Evolutionary conservation across 2,888 invertebrate genomes (phyloP), one percentile per base, ranked within the genome.

Genomic region (Trachelus tabidus): DNA sequence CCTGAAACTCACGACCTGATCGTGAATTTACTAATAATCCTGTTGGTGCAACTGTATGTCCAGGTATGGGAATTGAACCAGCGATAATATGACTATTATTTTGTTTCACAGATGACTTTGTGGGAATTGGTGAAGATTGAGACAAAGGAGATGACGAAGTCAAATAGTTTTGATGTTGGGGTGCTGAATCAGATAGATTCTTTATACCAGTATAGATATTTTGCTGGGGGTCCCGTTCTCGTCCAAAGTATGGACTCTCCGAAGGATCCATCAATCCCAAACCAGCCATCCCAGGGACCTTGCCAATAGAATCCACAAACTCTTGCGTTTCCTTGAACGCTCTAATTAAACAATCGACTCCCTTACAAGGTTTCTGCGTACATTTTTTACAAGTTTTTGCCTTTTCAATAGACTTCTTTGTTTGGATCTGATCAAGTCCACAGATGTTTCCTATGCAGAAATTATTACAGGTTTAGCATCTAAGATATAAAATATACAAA

Each of bases 161-260:
- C 31, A 30, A 12, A 33, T 33, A 12, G 12, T 30, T 33, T 33
- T 69, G 71, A 40, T 40, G 23, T 40, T 40, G 40, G 6, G 23
- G 23, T 40, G 4, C 23, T 1, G 23, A 15, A 40, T 40, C 40
- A 6, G 23, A 40, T 40, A 40, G 40, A 23, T 40, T 40, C 9
- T 40, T 40, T 40, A 1, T 9, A 9, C 15, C 23, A 23, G 40
- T 15, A 12, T 30, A 11, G 4, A 30, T 15, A 71, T 33, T 31
- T 71, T 12, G 71, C 15, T 71, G 34, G 31, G 15, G n/a, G n/a
- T 79, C 76, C 12, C 76, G 68, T 12, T 79, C 80, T 75, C 85
- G 79, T 23, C 85, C 83, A 31, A 86, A 86, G 73, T 84, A 87
- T 9, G 87, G 87, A 83, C 86, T 88, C 71, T 87, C 88, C 0